Base-by-base conservation (phyloP, 2,888 invertebrate species). In the Xestia rhomboidea region DNA sequence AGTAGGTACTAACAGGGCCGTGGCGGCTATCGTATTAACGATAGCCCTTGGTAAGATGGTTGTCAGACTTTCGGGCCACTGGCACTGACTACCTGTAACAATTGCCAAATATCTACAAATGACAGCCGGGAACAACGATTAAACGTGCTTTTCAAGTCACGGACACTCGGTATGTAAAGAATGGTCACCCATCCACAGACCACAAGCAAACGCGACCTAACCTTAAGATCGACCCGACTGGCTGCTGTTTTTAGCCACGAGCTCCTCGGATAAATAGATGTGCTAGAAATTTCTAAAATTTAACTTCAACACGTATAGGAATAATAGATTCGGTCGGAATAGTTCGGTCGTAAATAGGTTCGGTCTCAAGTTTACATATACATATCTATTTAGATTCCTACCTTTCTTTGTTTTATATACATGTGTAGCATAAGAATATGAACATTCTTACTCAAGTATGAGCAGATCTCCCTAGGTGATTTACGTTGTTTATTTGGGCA, bases 401-500 rank as follows among this genome's bases (percentile, higher is more conserved):
- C 24, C 30, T 57, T 51, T 24, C 69, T 69, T 79, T 67, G 64
- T 78, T 71, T 38, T 69, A 41, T 69, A 46, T 24, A 60, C 63
- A 13, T n/a, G 68, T 68, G 77, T 73, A 63, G 49, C 51, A 44
- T 68, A 74, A 57, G 64, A 80, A 83, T 81, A 76, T 78, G 67
- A 83, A 86, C 73, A 54, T 60, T 82, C 41, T 74, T 54, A 76
- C 73, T 83, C 86, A 79, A 69, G 76, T 81, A 76, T 76, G 73
- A 75, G 54, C 69, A 69, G 38, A 49, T 74, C 87, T 74, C 87
- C 76, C 84, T 54, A 49, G 84, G 75, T 77, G 72, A 69, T 86
- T 75, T 86, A 76, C 77, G 83, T 86, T 81, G 77, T 86, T 86
- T 83, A 85, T 85, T 86, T 69, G 62, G 67, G 73, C 34, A 79